A percentile compares a stretch with the other conserved stretches of the same genome.
Conservation (phyloP, 2,888 invertebrate genomes). For the Acanthosoma haemorrhoidale region DNA sequence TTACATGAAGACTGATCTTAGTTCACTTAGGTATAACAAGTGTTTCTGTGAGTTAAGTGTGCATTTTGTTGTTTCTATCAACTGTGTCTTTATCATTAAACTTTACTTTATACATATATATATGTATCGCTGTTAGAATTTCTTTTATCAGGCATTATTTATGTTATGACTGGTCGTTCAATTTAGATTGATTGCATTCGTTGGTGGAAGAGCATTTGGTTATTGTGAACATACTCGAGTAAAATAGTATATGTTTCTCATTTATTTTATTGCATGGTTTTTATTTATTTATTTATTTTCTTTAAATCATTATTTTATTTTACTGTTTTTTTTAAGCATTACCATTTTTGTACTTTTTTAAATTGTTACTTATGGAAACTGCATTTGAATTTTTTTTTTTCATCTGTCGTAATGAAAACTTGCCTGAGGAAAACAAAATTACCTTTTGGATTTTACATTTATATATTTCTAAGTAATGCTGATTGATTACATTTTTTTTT, state of each 20-base stretch:
- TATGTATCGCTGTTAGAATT: not conserved
- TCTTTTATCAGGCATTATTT: constrained; percentile 7
- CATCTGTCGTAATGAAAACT: too few species aligned
- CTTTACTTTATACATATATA: too few species aligned
- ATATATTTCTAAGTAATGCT: not conserved
- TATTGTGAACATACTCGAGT: not conserved
- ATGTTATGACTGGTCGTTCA: constrained; percentile 4
- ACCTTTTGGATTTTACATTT: not conserved
- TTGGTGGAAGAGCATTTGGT: constrained; percentile 25
- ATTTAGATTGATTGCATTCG: constrained; percentile 9
- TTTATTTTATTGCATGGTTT: constrained; percentile 23
- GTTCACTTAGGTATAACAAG: not conserved
- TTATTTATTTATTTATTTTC: constrained; percentile 3
- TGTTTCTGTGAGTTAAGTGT: not conserved
- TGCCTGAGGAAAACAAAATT: too few species aligned
- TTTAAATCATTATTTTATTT: constrained; percentile 1
- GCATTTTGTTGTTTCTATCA: not conserved
- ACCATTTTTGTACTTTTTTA: not conserved
- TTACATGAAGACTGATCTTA: not conserved
- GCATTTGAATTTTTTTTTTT: constrained; percentile 15
- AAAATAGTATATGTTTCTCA: constrained; percentile 17
- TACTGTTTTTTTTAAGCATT: constrained; percentile 4
- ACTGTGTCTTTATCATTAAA: not conserved
- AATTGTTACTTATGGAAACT: not conserved
- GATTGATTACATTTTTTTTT: not conserved